Conservation (phyloP, 2,888 invertebrate species). For the Brachyptera risi region DNA sequence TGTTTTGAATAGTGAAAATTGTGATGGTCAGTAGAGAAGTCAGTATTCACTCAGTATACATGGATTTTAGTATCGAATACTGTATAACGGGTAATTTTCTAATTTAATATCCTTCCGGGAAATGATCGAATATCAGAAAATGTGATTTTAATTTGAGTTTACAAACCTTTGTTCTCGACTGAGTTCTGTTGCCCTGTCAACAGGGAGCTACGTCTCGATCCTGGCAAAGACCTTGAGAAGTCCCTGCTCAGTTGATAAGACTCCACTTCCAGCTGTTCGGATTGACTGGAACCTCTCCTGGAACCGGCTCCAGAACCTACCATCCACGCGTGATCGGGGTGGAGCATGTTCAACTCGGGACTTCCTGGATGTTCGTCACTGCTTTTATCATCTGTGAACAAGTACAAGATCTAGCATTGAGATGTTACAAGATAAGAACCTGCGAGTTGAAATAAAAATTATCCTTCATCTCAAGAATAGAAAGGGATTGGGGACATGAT, state of each 20-base stretch:
- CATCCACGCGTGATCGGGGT: constrained; percentile 80
- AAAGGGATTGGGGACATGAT: too few relatives aligned
- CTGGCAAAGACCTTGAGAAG: constrained; percentile 80
- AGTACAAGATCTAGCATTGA: neutral
- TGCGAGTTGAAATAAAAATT: neutral
- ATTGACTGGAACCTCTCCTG: constrained; percentile 82
- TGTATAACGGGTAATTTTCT: too few relatives aligned
- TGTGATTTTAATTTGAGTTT: neutral
- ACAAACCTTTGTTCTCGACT: constrained; percentile 24
- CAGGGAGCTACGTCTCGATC: constrained; percentile 79
- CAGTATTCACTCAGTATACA: too few relatives aligned
- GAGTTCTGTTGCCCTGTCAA: constrained; percentile 65
- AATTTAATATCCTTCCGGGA: too few relatives aligned
- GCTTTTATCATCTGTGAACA: constrained; percentile 43
- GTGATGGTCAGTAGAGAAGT: too few relatives aligned
- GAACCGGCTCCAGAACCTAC: constrained; percentile 54
- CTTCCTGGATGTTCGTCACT: constrained; percentile 43
- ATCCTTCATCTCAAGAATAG: neutral
- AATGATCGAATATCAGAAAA: too few relatives aligned
- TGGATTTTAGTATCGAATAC: too few relatives aligned
- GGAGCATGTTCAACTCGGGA: constrained; percentile 60
- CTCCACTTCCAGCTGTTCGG: constrained; percentile 80
- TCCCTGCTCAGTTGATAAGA: constrained; percentile 77
- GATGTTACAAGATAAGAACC: neutral
- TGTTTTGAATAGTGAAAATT: too few relatives aligned